phyloP scores from a whole-genome alignment of 1,140 invertebrate genomes.

The Odontomachus brunneus region DNA sequence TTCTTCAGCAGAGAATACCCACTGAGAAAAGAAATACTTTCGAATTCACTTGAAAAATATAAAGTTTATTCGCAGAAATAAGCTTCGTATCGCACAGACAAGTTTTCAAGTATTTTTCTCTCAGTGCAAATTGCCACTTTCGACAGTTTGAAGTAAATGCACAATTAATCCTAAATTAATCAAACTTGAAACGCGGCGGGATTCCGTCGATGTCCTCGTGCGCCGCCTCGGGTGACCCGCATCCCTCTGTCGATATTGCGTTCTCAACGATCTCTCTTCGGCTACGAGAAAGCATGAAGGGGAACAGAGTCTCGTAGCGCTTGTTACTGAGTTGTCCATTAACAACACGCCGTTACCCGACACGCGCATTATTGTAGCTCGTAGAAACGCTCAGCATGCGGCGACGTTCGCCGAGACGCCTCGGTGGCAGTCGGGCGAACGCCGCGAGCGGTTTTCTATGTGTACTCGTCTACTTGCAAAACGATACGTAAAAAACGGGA shows the following conservation, averaged over 20 bases:
- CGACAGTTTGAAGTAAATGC: conserved; percentile 1
- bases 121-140: too few species aligned
- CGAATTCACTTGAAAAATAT: too few species aligned
- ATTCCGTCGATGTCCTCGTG: background rate
- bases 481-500: conserved; percentile 56
- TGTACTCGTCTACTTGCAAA: conserved; percentile 65
- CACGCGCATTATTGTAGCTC: conserved; percentile 34
- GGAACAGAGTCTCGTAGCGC: conserved; percentile 13
- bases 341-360: conserved; percentile 57
- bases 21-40: too few species aligned
- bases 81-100: too few species aligned
- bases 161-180: background rate
- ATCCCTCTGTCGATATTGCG: conserved; percentile 21
- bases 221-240: background rate
- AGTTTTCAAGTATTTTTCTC: too few species aligned
- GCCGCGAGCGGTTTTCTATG: conserved; percentile 59
- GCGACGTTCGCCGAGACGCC: background rate
- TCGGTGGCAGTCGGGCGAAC: background rate
- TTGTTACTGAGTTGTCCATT: conserved; percentile 62
- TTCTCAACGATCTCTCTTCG: conserved; percentile 1
- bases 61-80: too few species aligned
- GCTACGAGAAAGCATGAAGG: background rate
- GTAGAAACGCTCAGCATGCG: conserved; percentile 45
- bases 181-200: background rate
- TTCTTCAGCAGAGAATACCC: too few species aligned